Evolutionary conservation across 2,888 invertebrate genomes (phyloP).

Genomic region (Nomada flava): DNA sequence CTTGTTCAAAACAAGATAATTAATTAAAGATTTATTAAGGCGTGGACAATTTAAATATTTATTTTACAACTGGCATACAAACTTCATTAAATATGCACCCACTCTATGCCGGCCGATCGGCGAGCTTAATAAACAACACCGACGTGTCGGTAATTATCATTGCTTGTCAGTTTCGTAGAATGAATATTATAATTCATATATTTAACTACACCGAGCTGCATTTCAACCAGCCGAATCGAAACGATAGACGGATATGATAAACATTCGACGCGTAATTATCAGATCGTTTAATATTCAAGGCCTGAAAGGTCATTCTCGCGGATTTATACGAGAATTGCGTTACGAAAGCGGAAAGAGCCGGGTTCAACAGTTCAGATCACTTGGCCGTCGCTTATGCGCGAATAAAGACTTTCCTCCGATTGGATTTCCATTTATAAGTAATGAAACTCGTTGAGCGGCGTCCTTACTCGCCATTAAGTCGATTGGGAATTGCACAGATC

Average conservation of each 20-base stretch:
- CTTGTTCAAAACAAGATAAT: too few species aligned
- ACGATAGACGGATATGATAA: background rate
- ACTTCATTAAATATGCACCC: too few species aligned
- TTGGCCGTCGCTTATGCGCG: constrained; percentile 61
- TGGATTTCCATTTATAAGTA: constrained; percentile 62
- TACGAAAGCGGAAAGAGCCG: constrained; percentile 75
- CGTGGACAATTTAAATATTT: too few species aligned
- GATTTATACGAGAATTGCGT: constrained; percentile 64
- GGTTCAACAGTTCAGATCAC: constrained; percentile 76
- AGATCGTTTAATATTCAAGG: constrained; percentile 58
- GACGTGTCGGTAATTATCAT: too few species aligned
- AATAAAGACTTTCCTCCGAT: constrained; percentile 58
- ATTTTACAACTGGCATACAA: too few species aligned
- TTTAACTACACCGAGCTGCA: background rate
- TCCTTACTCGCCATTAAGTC: background rate
- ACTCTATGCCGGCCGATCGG: too few species aligned
- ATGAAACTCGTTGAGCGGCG: constrained; percentile 21
- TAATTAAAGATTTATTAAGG: too few species aligned
- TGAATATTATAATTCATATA: too few species aligned
- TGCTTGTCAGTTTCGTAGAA: too few species aligned
- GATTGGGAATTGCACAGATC: constrained; percentile 43
- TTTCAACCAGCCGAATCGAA: background rate
- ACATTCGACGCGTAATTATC: constrained; percentile 37
- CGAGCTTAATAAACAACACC: too few species aligned
- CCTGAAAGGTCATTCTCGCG: constrained; percentile 54